phyloP scores from a whole-genome alignment of 2,888 invertebrate genomes.

The Eremobia ochroleuca region DNA sequence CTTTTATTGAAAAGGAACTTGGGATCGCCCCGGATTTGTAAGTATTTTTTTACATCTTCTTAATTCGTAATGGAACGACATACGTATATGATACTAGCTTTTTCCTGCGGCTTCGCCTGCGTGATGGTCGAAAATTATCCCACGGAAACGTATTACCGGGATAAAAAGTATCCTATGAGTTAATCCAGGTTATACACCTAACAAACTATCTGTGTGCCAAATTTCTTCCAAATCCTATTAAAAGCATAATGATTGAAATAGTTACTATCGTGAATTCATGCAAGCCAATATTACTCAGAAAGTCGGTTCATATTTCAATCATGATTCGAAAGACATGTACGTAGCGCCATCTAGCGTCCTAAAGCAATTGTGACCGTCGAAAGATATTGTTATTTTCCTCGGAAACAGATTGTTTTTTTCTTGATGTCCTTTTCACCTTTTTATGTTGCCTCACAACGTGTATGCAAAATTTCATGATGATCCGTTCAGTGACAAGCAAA shows the following conservation, averaged over 20 bases:
- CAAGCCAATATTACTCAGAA: not conserved
- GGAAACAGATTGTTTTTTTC: too few relatives aligned
- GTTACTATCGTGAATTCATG: not conserved
- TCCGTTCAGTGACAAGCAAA: too few relatives aligned
- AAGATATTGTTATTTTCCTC: not conserved
- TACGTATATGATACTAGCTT: not conserved
- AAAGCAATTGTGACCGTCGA: not conserved
- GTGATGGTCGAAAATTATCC: not conserved
- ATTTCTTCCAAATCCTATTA: not conserved
- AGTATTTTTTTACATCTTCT: not conserved
- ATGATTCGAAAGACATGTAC: not conserved
- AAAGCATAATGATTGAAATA: not conserved
- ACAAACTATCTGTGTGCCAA: not conserved
- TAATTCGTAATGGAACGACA: not conserved
- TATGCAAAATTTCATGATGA: too few relatives aligned
- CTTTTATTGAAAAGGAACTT: slow-evolving; percentile 78
- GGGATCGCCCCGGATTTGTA: slow-evolving; percentile 72
- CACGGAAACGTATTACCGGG: too few relatives aligned
- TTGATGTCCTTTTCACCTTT: too few relatives aligned
- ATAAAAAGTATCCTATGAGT: not conserved
- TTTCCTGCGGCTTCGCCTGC: not conserved
- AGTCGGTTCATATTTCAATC: too few relatives aligned
- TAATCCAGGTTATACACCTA: not conserved
- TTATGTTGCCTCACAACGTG: too few relatives aligned
- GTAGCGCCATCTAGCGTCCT: not conserved